Conservation (phyloP, 2,888 invertebrate species). For the Pollenia griseotomentosa region DNA sequence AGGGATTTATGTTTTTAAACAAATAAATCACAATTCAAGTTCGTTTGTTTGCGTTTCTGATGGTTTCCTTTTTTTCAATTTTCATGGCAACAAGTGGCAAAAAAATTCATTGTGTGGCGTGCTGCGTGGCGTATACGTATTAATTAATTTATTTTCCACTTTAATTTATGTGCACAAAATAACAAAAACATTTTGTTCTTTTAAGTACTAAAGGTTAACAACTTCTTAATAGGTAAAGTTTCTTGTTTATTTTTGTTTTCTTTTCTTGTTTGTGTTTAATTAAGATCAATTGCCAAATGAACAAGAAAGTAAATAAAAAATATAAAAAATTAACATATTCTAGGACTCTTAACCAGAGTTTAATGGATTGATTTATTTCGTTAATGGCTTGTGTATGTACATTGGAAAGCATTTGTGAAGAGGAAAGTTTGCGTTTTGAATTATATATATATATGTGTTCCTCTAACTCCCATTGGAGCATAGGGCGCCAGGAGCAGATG, state of each 20-base stretch:
- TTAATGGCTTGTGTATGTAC: too few relatives aligned
- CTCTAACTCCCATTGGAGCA: too few relatives aligned
- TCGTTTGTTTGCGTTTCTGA: slow-evolving; percentile 2
- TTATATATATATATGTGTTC: too few relatives aligned
- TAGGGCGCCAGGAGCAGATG: too few relatives aligned
- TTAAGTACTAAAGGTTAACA: slow-evolving; percentile 31
- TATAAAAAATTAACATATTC: neutral
- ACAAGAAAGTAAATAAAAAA: neutral
- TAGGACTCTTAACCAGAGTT: neutral
- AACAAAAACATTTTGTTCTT: neutral
- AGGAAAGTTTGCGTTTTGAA: too few relatives aligned
- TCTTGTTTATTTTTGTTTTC: neutral
- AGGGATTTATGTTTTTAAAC: slow-evolving; percentile 49
- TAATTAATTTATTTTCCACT: slow-evolving; percentile 44
- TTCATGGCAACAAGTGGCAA: slow-evolving; percentile 26
- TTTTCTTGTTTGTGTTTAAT: neutral
- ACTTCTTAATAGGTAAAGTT: slow-evolving; percentile 44
- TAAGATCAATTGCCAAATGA: slow-evolving; percentile 11
- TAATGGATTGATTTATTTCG: neutral
- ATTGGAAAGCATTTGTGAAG: too few relatives aligned
- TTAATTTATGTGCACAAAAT: neutral
- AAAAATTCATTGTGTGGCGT: neutral
- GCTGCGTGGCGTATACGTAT: neutral
- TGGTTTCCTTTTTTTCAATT: neutral
- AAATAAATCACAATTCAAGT: slow-evolving; percentile 47